Conservation (phyloP, 2,888 invertebrate species). For the Drosophila leonis region DNA sequence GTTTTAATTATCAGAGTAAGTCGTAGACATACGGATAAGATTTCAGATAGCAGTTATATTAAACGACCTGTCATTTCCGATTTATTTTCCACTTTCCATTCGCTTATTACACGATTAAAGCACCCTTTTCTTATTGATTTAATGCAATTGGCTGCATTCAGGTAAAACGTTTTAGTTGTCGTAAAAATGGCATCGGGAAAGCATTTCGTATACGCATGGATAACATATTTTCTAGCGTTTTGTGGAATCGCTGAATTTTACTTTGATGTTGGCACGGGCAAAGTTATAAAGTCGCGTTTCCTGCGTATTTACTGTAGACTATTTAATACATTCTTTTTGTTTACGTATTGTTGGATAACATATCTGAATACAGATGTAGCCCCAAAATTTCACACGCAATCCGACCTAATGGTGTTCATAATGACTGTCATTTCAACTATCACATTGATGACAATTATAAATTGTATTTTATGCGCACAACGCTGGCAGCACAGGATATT, state of each 20-base stretch:
- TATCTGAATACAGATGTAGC: neutral
- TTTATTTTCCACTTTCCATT: neutral
- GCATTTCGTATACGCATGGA: slow-evolving; percentile 3
- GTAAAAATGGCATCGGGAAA: slow-evolving; percentile 6
- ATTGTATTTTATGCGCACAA: rapidly evolving
- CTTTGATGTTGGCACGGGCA: neutral
- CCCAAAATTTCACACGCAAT: neutral
- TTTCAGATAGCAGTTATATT: neutral
- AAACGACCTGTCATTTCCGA: slow-evolving; percentile 1
- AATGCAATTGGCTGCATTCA: neutral
- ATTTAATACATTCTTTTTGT: neutral
- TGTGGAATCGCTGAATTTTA: slow-evolving; percentile 16
- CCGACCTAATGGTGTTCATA: neutral
- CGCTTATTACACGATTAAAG: too few species aligned
- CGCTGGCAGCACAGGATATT: slow-evolving; percentile 26
- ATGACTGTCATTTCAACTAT: too few species aligned
- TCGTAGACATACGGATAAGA: neutral
- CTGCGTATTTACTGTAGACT: neutral
- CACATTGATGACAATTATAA: neutral
- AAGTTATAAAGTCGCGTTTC: slow-evolving; percentile 5
- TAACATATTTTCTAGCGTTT: slow-evolving; percentile 7
- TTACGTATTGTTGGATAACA: neutral
- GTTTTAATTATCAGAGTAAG: neutral
- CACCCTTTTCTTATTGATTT: too few species aligned
- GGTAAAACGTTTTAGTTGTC: neutral